Evolutionary conservation across 2,113 vertebrate species (phyloP).

Genomic region (Pedionomus torquatus): DNA sequence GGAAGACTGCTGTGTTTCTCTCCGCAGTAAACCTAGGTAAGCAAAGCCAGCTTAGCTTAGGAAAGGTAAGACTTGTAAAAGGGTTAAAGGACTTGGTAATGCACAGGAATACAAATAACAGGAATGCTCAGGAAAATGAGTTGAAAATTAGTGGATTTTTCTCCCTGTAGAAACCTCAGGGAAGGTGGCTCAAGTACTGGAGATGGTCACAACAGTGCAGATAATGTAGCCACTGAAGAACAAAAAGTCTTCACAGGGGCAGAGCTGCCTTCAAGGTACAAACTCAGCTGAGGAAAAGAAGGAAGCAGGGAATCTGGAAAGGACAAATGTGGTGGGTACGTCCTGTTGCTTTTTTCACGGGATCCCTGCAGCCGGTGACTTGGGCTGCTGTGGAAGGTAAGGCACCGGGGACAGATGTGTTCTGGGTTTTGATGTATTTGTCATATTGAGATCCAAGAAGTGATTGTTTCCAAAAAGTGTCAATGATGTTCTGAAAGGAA

Average conservation of each 20-base stretch:
- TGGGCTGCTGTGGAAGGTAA: not conserved
- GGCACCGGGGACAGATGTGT: fast-evolving
- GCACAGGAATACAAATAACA: not conserved
- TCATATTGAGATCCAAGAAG: not conserved
- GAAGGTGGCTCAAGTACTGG: not conserved
- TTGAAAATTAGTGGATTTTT: not conserved
- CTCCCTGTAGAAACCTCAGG: not conserved
- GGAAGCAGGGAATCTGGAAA: not conserved
- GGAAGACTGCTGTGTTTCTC: not conserved
- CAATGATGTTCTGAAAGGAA: not conserved
- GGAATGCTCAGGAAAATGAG: not conserved
- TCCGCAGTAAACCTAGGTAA: not conserved
- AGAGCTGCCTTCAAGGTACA: not conserved
- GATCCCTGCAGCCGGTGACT: not conserved
- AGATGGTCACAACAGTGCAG: not conserved
- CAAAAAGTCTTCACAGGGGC: not conserved
- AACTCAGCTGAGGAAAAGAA: not conserved
- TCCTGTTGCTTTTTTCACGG: not conserved
- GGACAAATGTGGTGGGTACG: not conserved
- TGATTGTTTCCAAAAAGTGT: not conserved
- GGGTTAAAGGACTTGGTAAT: not conserved
- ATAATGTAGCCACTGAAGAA: not conserved
- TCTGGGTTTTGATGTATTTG: not conserved
- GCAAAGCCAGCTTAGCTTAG: not conserved
- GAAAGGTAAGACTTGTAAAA: not conserved